Conservation (phyloP, 1,140 invertebrate species). For the Fopius arisanus region DNA sequence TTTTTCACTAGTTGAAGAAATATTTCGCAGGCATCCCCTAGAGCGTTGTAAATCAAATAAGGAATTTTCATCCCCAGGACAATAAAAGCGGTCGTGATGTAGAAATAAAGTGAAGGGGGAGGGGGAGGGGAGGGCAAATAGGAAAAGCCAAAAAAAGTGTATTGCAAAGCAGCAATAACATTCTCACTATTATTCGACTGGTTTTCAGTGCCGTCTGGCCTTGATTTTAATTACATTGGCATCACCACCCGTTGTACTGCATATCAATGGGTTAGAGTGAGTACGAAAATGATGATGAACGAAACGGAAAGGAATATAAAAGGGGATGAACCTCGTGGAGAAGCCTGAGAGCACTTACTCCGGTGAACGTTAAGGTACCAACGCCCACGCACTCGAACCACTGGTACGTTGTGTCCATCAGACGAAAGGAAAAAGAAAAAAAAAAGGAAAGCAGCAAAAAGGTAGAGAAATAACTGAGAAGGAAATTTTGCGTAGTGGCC, state of each 20-base stretch:
- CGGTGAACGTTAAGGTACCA: constrained; percentile 43
- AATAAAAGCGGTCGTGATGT: background rate
- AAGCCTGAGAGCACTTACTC: constrained; percentile 41
- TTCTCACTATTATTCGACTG: constrained; percentile 35
- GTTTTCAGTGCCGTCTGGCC: constrained; percentile 35
- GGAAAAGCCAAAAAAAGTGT: background rate
- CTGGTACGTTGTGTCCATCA: constrained; percentile 25
- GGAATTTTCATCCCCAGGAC: background rate
- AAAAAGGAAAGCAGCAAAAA: background rate
- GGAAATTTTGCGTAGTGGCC: constrained; percentile 24
- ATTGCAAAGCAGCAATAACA: constrained; percentile 30
- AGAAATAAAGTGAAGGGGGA: too few species aligned
- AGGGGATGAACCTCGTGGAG: background rate
- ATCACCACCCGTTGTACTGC: constrained; percentile 38
- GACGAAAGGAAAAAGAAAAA: constrained; percentile 13
- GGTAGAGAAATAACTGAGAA: constrained; percentile 6
- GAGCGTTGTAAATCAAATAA: background rate
- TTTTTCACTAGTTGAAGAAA: background rate
- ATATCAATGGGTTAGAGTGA: background rate
- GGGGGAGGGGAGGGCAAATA: too few species aligned
- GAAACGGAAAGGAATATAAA: constrained; percentile 7
- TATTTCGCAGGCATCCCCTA: background rate
- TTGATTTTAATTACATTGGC: constrained; percentile 50
- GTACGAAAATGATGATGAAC: constrained; percentile 12
- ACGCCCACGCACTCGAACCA: constrained; percentile 44